These are phyloP conservation scores for Drosophila basisetae DNA, from an alignment of 2,888 invertebrate genomes.

Conservation along the genomic window DNA sequence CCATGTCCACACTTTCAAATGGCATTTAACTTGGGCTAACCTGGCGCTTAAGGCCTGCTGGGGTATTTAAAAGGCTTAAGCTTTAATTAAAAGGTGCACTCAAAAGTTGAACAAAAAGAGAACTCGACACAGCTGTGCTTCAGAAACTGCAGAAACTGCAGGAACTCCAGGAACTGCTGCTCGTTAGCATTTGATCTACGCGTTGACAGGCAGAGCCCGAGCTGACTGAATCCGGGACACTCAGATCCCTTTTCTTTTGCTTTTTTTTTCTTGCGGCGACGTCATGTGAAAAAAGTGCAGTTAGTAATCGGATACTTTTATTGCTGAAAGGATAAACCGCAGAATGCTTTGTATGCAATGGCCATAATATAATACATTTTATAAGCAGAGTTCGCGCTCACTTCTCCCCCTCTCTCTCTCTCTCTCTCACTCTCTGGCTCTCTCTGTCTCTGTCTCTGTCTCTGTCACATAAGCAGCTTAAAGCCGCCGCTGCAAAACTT, in stretches of 20 bases:
- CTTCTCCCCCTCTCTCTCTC: not conserved
- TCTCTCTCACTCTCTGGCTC: not conserved
- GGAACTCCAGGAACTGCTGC: constrained; percentile 19
- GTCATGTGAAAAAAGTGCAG: constrained; percentile 76
- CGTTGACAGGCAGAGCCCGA: constrained; percentile 51
- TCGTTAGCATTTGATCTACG: constrained; percentile 70
- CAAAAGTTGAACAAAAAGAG: constrained; percentile 3
- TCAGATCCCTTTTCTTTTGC: not conserved
- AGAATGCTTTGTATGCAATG: constrained; percentile 73
- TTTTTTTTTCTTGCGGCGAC: not conserved
- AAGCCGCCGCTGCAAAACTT: constrained; percentile 66
- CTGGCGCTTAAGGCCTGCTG: constrained; percentile 46
- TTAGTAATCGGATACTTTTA: constrained; percentile 85
- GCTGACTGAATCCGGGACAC: not conserved
- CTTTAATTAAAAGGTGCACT: constrained; percentile 70
- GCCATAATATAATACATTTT: constrained; percentile 68
- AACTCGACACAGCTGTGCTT: constrained; percentile 64
- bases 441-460: constrained; percentile 4
- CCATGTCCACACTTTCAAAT: constrained; percentile 71
- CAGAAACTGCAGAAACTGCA: not conserved
- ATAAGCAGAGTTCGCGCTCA: constrained; percentile 41
- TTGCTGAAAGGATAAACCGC: constrained; percentile 84
- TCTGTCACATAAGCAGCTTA: constrained; percentile 68
- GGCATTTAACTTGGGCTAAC: constrained; percentile 69
- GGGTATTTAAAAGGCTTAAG: constrained; percentile 69